Evolutionary conservation across 2,113 vertebrate species (phyloP).

Genomic region (Istiophorus platypterus): DNA sequence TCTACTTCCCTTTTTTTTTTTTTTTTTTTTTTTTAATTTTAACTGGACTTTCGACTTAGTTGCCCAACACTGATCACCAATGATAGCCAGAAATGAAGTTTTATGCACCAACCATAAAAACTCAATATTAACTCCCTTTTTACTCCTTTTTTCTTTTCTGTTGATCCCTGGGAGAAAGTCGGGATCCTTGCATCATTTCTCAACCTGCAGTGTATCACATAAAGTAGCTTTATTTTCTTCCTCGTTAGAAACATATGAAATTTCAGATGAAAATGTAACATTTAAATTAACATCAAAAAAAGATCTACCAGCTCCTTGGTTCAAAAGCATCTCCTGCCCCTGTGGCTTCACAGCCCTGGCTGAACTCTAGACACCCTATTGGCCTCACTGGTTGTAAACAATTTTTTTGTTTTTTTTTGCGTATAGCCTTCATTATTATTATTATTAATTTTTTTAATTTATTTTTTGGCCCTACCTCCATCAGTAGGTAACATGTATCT

Average conservation of each 20-base stretch:
- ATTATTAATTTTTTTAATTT: background rate
- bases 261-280: background rate
- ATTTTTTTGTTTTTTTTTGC: background rate
- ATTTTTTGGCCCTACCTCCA: background rate
- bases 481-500: slow-evolving; percentile 23
- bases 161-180: background rate
- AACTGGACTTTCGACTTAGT: background rate
- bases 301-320: background rate
- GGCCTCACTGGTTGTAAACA: background rate
- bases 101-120: background rate
- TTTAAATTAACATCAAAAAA: background rate
- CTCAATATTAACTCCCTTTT: background rate
- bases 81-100: background rate
- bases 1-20: background rate
- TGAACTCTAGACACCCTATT: no score
- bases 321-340: background rate
- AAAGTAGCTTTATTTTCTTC: background rate
- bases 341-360: background rate
- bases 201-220: background rate
- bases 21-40: background rate
- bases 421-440: background rate
- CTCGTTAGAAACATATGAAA: background rate
- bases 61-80: background rate
- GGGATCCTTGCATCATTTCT: no score
- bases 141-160: background rate